These are phyloP conservation scores for Intellagama lesueurii DNA, from an alignment of 2,797 vertebrate genomes.

Conservation along the genomic window DNA sequence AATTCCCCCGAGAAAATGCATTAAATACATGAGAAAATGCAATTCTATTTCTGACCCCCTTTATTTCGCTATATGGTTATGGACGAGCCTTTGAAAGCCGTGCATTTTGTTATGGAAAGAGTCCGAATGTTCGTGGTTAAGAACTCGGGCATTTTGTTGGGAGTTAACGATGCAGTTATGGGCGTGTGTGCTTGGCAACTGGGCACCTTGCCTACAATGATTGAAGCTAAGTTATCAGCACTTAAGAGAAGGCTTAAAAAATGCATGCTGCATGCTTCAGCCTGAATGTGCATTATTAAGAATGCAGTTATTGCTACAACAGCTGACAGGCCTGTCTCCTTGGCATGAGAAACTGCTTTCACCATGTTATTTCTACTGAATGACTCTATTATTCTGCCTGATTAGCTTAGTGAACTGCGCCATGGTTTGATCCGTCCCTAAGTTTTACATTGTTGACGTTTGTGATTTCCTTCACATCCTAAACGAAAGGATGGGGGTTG, in stretches of 20 bases:
- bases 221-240: slow-evolving; percentile 37
- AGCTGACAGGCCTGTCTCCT: slow-evolving; percentile 38
- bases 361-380: slow-evolving; percentile 54
- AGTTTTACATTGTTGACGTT: background rate
- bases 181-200: background rate
- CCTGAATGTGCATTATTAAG: slow-evolving; percentile 58
- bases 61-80: too few relatives aligned
- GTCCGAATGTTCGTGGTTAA: background rate
- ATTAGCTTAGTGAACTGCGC: slow-evolving; percentile 32
- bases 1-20: too few relatives aligned
- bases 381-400: slow-evolving; percentile 48
- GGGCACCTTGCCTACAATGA: slow-evolving; percentile 26
- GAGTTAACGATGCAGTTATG: background rate
- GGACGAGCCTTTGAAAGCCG: too few relatives aligned
- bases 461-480: background rate
- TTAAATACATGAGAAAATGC: too few relatives aligned
- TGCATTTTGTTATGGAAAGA: background rate
- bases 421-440: slow-evolving; percentile 24
- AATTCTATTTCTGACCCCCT: too few relatives aligned
- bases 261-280: slow-evolving; percentile 7
- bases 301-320: slow-evolving; percentile 47
- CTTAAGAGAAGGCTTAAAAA: slow-evolving; percentile 44
- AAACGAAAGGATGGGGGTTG: background rate
- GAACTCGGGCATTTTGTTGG: background rate
- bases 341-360: slow-evolving; percentile 35